phyloP scores from a whole-genome alignment of 1,140 invertebrate species.

The Drosophila baimaii region DNA sequence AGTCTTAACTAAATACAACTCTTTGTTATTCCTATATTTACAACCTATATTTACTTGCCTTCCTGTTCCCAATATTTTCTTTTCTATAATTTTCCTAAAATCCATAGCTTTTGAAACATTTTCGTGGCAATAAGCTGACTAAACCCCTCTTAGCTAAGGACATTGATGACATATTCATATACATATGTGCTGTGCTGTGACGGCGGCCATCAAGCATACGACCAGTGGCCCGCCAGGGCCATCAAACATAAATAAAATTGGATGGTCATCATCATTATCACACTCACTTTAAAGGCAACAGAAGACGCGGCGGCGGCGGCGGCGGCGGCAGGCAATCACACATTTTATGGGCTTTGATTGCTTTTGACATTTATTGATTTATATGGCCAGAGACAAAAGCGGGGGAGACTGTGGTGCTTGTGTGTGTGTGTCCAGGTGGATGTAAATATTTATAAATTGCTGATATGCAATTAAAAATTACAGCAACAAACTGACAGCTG shows the following conservation, averaged over 20 bases:
- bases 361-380: constrained; percentile 79
- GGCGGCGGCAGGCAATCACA: constrained; percentile 30
- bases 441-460: constrained; percentile 71
- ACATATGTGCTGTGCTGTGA: background rate
- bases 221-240: background rate
- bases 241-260: constrained; percentile 41
- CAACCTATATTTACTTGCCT: too few relatives aligned
- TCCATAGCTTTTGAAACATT: too few relatives aligned
- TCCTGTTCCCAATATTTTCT: too few relatives aligned
- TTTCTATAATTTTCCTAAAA: background rate
- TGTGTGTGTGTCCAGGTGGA: constrained; percentile 18
- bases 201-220: constrained; percentile 6
- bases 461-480: constrained; percentile 77
- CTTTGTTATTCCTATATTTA: too few relatives aligned
- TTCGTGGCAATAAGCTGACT: background rate
- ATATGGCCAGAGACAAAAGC: constrained; percentile 31
- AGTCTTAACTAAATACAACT: too few relatives aligned
- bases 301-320: background rate
- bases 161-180: background rate
- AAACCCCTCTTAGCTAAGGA: background rate
- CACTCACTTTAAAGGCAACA: constrained; percentile 21
- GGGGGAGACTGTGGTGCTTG: background rate
- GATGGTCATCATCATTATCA: constrained; percentile 39
- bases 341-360: constrained; percentile 69
- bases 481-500: constrained; percentile 65